Conservation (phyloP, 2,888 invertebrate species). For the Tridacna gigas region DNA sequence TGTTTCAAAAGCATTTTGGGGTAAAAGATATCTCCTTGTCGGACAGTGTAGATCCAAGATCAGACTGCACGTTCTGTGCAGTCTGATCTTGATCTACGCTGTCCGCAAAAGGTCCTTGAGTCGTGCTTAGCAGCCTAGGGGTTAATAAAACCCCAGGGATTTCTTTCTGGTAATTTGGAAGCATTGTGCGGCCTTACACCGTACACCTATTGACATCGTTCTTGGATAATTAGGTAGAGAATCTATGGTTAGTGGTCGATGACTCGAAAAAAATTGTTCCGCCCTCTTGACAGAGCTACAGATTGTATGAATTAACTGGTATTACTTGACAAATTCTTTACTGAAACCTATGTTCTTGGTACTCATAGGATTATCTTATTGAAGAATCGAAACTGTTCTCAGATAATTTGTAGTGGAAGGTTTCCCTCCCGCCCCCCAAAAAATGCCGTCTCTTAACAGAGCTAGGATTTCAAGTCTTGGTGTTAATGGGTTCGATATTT, state of each 20-base stretch:
- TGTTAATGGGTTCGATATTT: too few species aligned
- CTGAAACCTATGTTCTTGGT: too few species aligned
- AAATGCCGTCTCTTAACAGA: too few species aligned
- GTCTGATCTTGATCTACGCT: not conserved
- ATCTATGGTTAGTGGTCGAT: not conserved
- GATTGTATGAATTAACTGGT: too few species aligned
- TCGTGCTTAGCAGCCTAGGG: not conserved
- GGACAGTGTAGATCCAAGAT: not conserved
- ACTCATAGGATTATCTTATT: too few species aligned
- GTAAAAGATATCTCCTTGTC: not conserved
- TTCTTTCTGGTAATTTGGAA: not conserved
- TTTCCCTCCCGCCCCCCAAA: too few species aligned
- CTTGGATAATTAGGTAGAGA: not conserved
- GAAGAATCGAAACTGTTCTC: too few species aligned
- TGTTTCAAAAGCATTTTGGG: not conserved
- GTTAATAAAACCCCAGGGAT: not conserved
- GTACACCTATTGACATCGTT: constrained; percentile 3
- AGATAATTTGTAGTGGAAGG: too few species aligned
- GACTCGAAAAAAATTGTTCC: not conserved
- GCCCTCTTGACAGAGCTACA: not conserved
- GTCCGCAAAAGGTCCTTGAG: not conserved
- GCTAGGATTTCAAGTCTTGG: too few species aligned
- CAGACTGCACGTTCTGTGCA: not conserved
- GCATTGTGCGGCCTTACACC: not conserved
- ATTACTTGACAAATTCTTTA: too few species aligned